Evolutionary conservation across 2,888 invertebrate genomes (phyloP).

Genomic region (Hydriomena furcata): DNA sequence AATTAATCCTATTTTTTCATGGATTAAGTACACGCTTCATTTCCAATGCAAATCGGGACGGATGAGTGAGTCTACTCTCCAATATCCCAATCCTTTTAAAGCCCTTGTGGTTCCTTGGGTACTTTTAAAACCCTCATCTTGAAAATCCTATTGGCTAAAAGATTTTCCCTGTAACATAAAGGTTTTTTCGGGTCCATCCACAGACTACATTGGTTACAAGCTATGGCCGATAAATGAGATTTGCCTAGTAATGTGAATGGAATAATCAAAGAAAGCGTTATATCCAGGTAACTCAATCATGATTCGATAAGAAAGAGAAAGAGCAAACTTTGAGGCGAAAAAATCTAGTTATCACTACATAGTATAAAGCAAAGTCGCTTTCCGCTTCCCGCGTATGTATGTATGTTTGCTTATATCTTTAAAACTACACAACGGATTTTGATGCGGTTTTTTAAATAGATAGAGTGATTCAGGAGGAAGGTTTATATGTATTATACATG

Average conservation of each 20-base stretch:
- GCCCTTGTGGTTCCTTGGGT: constrained; percentile 22
- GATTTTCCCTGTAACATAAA: constrained; percentile 48
- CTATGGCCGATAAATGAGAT: not conserved
- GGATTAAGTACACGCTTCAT: not conserved
- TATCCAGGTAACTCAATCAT: not conserved
- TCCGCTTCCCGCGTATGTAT: too few species aligned
- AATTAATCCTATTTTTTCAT: too few species aligned
- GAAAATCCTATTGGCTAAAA: constrained; percentile 41
- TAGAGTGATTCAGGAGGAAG: too few species aligned
- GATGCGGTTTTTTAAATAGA: too few species aligned
- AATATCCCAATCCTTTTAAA: constrained; percentile 29
- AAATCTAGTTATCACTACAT: not conserved
- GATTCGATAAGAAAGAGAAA: not conserved
- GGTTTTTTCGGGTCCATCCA: constrained; percentile 37
- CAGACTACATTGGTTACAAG: not conserved
- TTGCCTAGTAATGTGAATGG: too few species aligned
- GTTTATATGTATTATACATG: too few species aligned
- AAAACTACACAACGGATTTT: too few species aligned
- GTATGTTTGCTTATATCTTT: too few species aligned
- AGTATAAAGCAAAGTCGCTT: too few species aligned
- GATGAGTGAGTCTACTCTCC: not conserved
- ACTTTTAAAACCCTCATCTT: constrained; percentile 31
- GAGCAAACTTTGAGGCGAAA: not conserved
- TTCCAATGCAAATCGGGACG: constrained; percentile 6
- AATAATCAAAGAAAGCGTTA: too few species aligned